Base-by-base conservation (phyloP, 1,140 invertebrate genomes). In the Drosophila murphyi region DNA sequence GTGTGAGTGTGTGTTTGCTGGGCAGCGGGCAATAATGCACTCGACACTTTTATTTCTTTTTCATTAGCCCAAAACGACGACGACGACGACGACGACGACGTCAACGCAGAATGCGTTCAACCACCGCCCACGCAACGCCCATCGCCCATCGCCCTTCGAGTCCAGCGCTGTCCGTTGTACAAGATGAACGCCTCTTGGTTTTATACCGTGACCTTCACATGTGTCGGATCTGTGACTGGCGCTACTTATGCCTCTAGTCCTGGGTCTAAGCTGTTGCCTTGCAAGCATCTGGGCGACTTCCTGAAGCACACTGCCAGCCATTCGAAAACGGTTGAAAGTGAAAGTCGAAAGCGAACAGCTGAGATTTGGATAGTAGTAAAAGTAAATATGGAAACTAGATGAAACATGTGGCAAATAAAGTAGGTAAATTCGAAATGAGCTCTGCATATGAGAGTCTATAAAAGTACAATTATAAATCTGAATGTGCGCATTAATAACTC, bases 41-140 rank as follows among this genome's bases (percentile, higher is more conserved):
- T 91, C 89, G 89, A 91, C 89, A 91, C 89, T 89, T 91, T 91
- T 91, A 91, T 91, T 91, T 89, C 89, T 91, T 91, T 91, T 91
- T 91, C 89, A 91, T 91, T 91, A 91, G 89, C 80, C 88, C 82
- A 87, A 80, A 87, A 63, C 47, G 64, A 63, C 51, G 47, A 72
- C 51, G 47, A 63, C 45, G 45, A 63, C 6, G 39, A 34, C 4
- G 34, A 34, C 34, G 8, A 76, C 54, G 52, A 70, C 48, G 45
- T 57, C 51, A 48, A 62, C 51, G 29, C 5, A 39, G 29, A 72
- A 64, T 63, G 41, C 54, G 43, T 51, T 57, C 51, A 48, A 72
- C 54, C 59, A 75, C 51, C 43, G 43, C 72, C 35, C 29, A 34
- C 45, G 5, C 29, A 39, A 29, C 5, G 2, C 37, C 41, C 32